phyloP scores from a whole-genome alignment of 2,113 vertebrate genomes.

The Pseudopipra pipra region DNA sequence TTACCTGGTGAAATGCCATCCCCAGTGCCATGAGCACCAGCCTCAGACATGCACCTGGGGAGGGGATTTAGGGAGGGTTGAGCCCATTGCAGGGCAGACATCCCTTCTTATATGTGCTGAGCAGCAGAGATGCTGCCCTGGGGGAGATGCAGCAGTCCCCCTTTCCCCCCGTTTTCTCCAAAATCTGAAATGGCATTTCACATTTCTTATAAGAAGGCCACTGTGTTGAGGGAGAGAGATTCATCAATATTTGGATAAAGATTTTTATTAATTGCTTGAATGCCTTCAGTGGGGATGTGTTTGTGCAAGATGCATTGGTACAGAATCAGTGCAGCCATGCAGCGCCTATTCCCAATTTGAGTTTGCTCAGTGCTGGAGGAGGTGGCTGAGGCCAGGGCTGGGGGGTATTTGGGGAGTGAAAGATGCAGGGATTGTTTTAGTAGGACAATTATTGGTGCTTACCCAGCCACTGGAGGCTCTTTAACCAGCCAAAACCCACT shows the following conservation, averaged over 20 bases:
- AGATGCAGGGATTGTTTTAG: background rate
- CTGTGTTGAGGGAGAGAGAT: background rate
- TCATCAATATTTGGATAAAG: background rate
- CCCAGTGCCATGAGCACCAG: background rate
- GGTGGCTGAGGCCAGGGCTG: background rate
- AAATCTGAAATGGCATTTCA: background rate
- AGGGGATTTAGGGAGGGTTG: background rate
- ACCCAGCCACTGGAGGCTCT: background rate
- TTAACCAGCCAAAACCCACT: background rate
- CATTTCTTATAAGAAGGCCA: background rate
- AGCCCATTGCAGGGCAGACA: background rate
- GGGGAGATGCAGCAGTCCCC: background rate
- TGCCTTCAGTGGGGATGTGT: background rate
- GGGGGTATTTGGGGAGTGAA: background rate
- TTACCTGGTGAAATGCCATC: background rate
- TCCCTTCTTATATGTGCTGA: background rate
- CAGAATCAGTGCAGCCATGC: accelerated
- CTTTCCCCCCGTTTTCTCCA: background rate
- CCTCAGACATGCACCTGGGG: background rate
- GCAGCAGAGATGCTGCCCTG: background rate
- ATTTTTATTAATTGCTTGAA: background rate
- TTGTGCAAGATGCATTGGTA: accelerated
- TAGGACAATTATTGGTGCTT: background rate
- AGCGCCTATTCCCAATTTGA: accelerated
- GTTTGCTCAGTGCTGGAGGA: background rate